phyloP scores from a whole-genome alignment of 2,113 vertebrate species.

The Syngnathus typhle region DNA sequence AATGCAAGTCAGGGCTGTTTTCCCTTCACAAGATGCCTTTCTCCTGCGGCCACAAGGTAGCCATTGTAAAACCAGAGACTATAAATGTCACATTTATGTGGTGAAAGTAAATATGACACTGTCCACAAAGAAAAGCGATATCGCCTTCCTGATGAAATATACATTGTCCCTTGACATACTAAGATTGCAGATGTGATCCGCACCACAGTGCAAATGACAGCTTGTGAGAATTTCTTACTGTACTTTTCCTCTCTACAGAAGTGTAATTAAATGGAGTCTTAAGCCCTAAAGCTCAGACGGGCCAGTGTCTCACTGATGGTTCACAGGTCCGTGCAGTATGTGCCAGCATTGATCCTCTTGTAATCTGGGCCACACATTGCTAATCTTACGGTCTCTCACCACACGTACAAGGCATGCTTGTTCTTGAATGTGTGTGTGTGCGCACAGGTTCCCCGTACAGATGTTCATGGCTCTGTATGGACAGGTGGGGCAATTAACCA shows the following conservation, averaged over 20 bases:
- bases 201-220: constrained; percentile 21
- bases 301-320: constrained; percentile 40
- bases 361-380: constrained; percentile 63
- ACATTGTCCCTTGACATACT: constrained; percentile 6
- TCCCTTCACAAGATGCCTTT: constrained; percentile 2
- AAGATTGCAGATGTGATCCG: background rate
- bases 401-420: constrained; percentile 9
- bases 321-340: constrained; percentile 44
- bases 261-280: constrained; percentile 65
- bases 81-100: constrained; percentile 35
- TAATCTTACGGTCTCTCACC: constrained; percentile 53
- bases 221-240: constrained; percentile 31
- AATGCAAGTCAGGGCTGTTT: background rate
- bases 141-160: constrained; percentile 8
- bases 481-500: constrained; percentile 58
- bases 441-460: constrained; percentile 4
- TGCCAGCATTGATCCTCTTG: constrained; percentile 56
- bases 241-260: constrained; percentile 56
- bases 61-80: background rate
- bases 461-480: constrained; percentile 14
- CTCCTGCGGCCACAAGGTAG: constrained; percentile 28
- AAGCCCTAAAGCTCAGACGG: constrained; percentile 49
- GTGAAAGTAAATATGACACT: constrained; percentile 22
- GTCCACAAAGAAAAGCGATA: constrained; percentile 7
- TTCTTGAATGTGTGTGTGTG: constrained; percentile 6